These are phyloP conservation scores for Gadus chalcogrammus DNA, from an alignment of 2,113 vertebrate genomes.

Conservation along the genomic window DNA sequence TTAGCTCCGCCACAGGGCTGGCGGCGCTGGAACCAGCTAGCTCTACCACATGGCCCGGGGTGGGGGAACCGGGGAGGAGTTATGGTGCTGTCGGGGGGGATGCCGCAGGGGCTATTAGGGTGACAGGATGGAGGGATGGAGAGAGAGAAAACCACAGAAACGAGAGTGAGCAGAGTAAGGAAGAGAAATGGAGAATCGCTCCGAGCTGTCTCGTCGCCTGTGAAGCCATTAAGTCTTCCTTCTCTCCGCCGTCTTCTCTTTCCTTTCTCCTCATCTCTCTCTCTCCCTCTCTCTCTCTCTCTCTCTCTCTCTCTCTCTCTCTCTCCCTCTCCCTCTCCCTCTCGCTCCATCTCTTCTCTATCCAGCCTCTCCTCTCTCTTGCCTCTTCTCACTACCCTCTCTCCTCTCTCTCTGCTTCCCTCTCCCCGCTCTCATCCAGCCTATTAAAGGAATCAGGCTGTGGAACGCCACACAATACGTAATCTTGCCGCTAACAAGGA, in stretches of 20 bases:
- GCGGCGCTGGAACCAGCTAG: no score
- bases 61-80: conserved; percentile 37
- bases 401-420: no score
- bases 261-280: conserved; percentile 32
- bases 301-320: no score
- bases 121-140: not conserved
- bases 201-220: conserved; percentile 53
- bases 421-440: conserved; percentile 30
- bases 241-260: not conserved
- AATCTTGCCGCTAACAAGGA: conserved; percentile 59
- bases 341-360: no score
- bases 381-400: no score
- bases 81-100: conserved; percentile 44
- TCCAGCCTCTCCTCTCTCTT: no score
- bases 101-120: conserved; percentile 6
- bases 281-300: no score
- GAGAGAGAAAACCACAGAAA: conserved; percentile 13
- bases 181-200: conserved; percentile 31
- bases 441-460: conserved; percentile 58
- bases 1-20: conserved; percentile 21
- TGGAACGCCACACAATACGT: conserved; percentile 58
- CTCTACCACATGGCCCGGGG: conserved; percentile 5
- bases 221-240: conserved; percentile 47
- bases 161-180: conserved; percentile 4
- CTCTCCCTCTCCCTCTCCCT: no score